These are phyloP conservation scores for Pholis gunnellus DNA, from an alignment of 2,113 vertebrate species.

Conservation along the genomic window DNA sequence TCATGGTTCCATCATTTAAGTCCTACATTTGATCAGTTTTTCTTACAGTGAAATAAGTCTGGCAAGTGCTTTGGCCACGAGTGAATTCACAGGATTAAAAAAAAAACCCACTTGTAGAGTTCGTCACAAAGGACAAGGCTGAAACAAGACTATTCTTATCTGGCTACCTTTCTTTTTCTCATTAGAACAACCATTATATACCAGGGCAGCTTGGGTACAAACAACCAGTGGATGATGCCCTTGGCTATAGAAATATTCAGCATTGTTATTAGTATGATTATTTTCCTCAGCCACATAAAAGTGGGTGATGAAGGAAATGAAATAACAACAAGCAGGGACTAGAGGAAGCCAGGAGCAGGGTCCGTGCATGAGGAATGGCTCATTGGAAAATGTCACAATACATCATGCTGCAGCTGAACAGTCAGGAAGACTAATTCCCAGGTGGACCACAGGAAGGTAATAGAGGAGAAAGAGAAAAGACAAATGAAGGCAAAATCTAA, in stretches of 20 bases:
- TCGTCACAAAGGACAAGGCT: slow-evolving; percentile 43
- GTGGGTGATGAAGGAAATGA: slow-evolving; percentile 55
- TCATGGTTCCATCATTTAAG: slow-evolving; percentile 2
- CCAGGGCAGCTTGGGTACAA: slow-evolving; percentile 46
- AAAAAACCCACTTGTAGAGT: slow-evolving; percentile 25
- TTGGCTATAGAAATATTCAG: slow-evolving; percentile 65
- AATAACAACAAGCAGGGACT: slow-evolving; percentile 51
- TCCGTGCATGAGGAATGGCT: slow-evolving; percentile 59
- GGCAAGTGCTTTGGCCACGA: background rate
- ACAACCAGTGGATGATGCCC: slow-evolving; percentile 63
- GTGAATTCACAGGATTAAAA: slow-evolving; percentile 20
- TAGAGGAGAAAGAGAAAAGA: slow-evolving; percentile 46
- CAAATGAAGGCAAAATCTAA: slow-evolving; percentile 42
- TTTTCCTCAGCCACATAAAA: slow-evolving; percentile 59
- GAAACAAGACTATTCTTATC: slow-evolving; percentile 33
- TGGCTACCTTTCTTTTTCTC: slow-evolving; percentile 42
- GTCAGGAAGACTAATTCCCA: slow-evolving; percentile 62
- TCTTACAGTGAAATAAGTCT: slow-evolving; percentile 37
- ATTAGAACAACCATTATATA: slow-evolving; percentile 64
- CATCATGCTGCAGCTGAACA: slow-evolving; percentile 64
- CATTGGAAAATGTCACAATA: slow-evolving; percentile 74
- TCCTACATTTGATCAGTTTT: slow-evolving; percentile 28
- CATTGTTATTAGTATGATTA: slow-evolving; percentile 70
- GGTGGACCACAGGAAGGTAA: slow-evolving; percentile 54
- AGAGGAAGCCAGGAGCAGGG: slow-evolving; percentile 22